A percentile compares a stretch with the other conserved stretches of the same genome.
These are phyloP conservation scores for Motacilla alba DNA, from an alignment of 2,113 vertebrate species.

Conservation along the genomic window DNA sequence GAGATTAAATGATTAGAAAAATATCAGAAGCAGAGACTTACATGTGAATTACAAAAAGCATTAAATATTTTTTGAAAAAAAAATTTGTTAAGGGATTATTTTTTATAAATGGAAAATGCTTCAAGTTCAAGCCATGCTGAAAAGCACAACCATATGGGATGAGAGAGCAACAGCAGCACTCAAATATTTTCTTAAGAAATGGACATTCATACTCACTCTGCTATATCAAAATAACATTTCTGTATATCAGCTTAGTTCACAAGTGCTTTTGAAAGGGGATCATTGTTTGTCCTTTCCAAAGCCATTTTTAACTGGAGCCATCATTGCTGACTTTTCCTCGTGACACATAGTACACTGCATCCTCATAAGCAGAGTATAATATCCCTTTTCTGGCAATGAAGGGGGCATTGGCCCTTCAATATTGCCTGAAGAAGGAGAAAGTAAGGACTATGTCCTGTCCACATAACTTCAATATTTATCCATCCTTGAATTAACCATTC, in stretches of 20 bases:
- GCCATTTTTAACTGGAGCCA: neutral
- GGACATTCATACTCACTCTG: neutral
- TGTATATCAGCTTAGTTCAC: neutral
- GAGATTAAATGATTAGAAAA: slow-evolving; percentile 60
- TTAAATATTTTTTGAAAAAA: slow-evolving; percentile 53
- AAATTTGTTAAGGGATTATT: slow-evolving; percentile 26
- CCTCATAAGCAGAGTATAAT: neutral
- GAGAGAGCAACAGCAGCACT: slow-evolving; percentile 58
- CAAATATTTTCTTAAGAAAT: slow-evolving; percentile 65
- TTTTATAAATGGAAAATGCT: slow-evolving; percentile 64
- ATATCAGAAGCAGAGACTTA: slow-evolving; percentile 49
- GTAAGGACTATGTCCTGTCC: neutral
- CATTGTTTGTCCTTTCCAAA: neutral
- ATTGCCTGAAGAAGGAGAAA: slow-evolving; percentile 19
- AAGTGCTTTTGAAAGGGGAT: neutral
- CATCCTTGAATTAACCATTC: slow-evolving; percentile 24
- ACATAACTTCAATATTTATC: slow-evolving; percentile 24
- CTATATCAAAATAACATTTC: slow-evolving; percentile 9
- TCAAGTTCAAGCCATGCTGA: slow-evolving; percentile 55
- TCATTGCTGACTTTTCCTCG: neutral
- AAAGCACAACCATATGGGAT: slow-evolving; percentile 66
- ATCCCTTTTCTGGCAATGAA: slow-evolving; percentile 11
- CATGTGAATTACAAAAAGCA: neutral
- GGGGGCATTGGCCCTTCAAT: neutral
- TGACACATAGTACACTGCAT: neutral